These are phyloP conservation scores for Mizuhopecten yessoensis DNA, from an alignment of 1,140 invertebrate species.

Conservation along the genomic window DNA sequence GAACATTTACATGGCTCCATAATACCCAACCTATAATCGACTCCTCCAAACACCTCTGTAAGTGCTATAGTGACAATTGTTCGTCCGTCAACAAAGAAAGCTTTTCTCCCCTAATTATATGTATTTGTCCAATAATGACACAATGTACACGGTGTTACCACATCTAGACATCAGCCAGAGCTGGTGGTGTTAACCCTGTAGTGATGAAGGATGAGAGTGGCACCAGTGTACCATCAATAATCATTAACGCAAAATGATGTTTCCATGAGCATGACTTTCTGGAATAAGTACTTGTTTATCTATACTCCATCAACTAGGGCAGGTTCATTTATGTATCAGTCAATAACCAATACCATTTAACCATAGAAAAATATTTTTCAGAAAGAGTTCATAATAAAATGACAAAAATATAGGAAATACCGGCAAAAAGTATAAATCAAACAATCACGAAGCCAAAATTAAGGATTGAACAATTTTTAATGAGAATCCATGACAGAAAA, in stretches of 20 bases:
- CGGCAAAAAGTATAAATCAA: neutral
- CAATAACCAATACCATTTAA: neutral
- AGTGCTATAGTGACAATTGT: conserved; percentile 17
- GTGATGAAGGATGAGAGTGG: neutral
- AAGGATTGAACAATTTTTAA: too few relatives aligned
- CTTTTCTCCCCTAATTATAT: neutral
- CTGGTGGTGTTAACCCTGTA: neutral
- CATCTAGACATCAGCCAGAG: neutral
- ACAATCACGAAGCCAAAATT: neutral
- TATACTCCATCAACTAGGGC: neutral
- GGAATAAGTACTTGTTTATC: neutral
- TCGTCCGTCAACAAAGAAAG: neutral
- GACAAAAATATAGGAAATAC: neutral
- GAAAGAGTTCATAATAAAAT: neutral
- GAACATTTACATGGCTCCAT: neutral
- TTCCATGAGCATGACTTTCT: neutral
- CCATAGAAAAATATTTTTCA: neutral
- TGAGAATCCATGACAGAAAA: too few relatives aligned
- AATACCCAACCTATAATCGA: neutral
- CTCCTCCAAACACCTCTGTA: neutral
- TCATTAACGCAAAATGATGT: neutral
- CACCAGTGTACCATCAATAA: neutral
- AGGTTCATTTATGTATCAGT: neutral
- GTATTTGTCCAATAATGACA: neutral
- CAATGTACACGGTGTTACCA: neutral